Evolutionary conservation across 2,797 vertebrate genomes (phyloP).

Genomic region (Enteromius paludinosus): DNA sequence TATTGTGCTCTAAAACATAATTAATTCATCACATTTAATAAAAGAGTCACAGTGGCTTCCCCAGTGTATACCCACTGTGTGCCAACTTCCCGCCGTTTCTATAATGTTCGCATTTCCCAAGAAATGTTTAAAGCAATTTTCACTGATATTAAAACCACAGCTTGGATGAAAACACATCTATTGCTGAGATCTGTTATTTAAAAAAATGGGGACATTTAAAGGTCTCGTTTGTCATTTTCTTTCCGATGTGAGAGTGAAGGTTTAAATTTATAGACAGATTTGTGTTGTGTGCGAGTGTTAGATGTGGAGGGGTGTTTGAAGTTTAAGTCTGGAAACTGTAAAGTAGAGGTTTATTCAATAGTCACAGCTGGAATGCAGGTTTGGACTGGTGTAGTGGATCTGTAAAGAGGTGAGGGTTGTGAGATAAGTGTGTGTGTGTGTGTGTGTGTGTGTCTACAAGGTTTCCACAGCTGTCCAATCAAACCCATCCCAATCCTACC

Average conservation of each 20-base stretch:
- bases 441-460: background rate
- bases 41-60: background rate
- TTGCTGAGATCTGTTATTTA: background rate
- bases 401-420: background rate
- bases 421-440: background rate
- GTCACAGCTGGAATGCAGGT: constrained; percentile 45
- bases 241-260: background rate
- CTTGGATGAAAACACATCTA: background rate
- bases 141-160: background rate
- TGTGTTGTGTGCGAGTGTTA: constrained; percentile 9
- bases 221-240: constrained; percentile 9
- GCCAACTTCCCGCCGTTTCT: background rate
- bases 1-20: background rate
- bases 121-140: background rate
- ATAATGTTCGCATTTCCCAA: background rate
- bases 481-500: constrained; percentile 12
- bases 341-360: constrained; percentile 31
- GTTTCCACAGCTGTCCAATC: constrained; percentile 47
- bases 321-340: constrained; percentile 42
- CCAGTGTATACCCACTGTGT: background rate
- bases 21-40: background rate
- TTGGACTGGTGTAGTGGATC: constrained; percentile 7
- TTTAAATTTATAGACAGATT: constrained; percentile 2
- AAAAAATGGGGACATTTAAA: background rate
- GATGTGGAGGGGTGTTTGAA: constrained; percentile 26